Conservation (phyloP, 1,140 invertebrate species). For the Psix sp. region DNA sequence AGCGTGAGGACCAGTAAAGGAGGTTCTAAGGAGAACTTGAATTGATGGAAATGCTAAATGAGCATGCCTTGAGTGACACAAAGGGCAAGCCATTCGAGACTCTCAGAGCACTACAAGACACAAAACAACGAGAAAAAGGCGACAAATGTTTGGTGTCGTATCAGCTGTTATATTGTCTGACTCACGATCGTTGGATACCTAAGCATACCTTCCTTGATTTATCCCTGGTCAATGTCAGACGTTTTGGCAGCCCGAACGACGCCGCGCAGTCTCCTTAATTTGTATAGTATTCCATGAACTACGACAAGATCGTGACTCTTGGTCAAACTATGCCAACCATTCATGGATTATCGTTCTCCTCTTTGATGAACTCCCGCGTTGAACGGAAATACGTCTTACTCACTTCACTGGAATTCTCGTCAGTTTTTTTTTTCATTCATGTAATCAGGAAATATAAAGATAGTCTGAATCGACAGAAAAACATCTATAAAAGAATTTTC, state of each 20-base stretch:
- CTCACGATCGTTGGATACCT: constrained; percentile 46
- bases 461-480: no score
- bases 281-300: constrained; percentile 58
- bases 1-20: constrained; percentile 6
- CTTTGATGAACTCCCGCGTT: constrained; percentile 48
- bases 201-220: constrained; percentile 51
- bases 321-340: constrained; percentile 45
- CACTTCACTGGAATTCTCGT: constrained; percentile 42
- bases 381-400: constrained; percentile 40
- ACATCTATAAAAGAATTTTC: no score
- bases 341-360: constrained; percentile 29
- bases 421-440: constrained; percentile 8
- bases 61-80: constrained; percentile 33
- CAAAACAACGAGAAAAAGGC: constrained; percentile 51
- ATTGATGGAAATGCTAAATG: constrained; percentile 41
- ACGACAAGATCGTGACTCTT: constrained; percentile 48
- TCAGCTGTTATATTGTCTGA: constrained; percentile 58
- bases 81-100: constrained; percentile 39
- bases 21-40: background rate
- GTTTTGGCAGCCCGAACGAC: constrained; percentile 46
- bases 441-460: no score
- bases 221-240: constrained; percentile 53
- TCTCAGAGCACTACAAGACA: constrained; percentile 34
- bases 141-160: constrained; percentile 57
- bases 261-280: constrained; percentile 56